Base-by-base conservation (phyloP, 2,888 invertebrate genomes). In the Ennomos erosarius region DNA sequence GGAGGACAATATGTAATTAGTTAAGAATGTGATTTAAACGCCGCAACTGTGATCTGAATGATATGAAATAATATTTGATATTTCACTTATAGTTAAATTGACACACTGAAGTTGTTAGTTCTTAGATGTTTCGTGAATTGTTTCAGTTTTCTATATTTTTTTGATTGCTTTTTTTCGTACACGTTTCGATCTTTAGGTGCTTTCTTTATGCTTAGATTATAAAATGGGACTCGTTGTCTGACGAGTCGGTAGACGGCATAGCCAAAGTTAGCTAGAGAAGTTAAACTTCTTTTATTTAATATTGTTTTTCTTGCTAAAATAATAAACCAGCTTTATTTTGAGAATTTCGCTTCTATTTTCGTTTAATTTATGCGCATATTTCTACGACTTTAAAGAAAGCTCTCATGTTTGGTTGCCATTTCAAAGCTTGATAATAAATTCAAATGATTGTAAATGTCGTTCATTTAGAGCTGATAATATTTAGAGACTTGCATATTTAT, bases 1-100 rank as follows among this genome's bases (percentile, higher is more conserved):
- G 83, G 78, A 82, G 90, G 91, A 91, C 91, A 89, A 88, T 91
- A 90, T 84, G 87, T 88, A 87, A 88, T 90, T 90, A 90, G 84
- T 85, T 92, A 92, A 92, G 90, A 90, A 90, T 92, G 92, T 92
- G 92, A 92, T 92, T 90, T 83, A 85, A 90, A 90, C 87, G 92
- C 92, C 93, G 90, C 90, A 92, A 92, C 93, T 93, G 93, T 93
- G 93, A 93, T 93, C 93, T 92, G 93, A 93, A 90, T 89, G 93
- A 92, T 91, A 92, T 91, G 89, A 90, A 68, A 89, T 90, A 90
- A 91, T 91, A 92, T 90, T 91, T 92, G 91, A 91, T 92, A 92
- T 90, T 90, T 91, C 91, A 90, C 90, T 88, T 87, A 88, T 90
- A 91, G 90, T 84, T 91, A 88, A 91, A 69, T 85, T 90, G 83